phyloP scores from a whole-genome alignment of 2,888 invertebrate genomes.

The Diogma glabrata region DNA sequence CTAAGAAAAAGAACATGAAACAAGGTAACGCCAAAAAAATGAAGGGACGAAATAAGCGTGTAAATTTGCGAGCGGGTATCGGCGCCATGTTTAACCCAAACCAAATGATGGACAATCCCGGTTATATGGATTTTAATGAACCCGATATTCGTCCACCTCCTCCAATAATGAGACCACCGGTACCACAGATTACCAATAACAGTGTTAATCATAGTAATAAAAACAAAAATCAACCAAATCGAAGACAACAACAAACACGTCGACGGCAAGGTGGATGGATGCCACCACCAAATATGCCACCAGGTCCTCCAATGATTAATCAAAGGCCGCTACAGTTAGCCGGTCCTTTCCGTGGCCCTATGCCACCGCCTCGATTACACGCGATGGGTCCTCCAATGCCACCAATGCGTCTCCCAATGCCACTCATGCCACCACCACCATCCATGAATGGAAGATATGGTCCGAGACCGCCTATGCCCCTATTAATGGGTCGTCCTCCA shows the following conservation, averaged over 20 bases:
- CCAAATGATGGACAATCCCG: conserved; percentile 35
- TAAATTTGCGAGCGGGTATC: conserved; percentile 12
- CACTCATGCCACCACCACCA: conserved; percentile 21
- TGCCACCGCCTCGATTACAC: conserved; percentile 19
- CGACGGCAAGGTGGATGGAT: conserved; percentile 11
- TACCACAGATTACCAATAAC: conserved; percentile 1
- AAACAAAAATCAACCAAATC: conserved; percentile 1
- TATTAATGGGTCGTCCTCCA: conserved; percentile 14
- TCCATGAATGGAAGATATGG: conserved; percentile 34
- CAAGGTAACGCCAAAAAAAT: conserved; percentile 8
- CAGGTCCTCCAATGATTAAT: conserved; percentile 1
- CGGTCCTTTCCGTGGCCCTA: conserved; percentile 22
- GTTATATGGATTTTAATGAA: conserved; percentile 34
- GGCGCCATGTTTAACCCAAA: conserved; percentile 31
- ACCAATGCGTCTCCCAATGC: conserved; percentile 20
- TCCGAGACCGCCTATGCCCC: conserved; percentile 25
- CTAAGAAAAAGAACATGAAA: background rate
- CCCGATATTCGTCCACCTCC: conserved; percentile 18
- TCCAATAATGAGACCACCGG: conserved; percentile 20
- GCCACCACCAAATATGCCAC: conserved; percentile 17
- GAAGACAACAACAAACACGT: conserved; percentile 2
- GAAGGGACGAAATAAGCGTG: conserved; percentile 9
- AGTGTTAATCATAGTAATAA: background rate
- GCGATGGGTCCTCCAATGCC: conserved; percentile 14
- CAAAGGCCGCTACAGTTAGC: conserved; percentile 21